Conservation (phyloP, 2,888 invertebrate species). For the Noctua fimbriata region DNA sequence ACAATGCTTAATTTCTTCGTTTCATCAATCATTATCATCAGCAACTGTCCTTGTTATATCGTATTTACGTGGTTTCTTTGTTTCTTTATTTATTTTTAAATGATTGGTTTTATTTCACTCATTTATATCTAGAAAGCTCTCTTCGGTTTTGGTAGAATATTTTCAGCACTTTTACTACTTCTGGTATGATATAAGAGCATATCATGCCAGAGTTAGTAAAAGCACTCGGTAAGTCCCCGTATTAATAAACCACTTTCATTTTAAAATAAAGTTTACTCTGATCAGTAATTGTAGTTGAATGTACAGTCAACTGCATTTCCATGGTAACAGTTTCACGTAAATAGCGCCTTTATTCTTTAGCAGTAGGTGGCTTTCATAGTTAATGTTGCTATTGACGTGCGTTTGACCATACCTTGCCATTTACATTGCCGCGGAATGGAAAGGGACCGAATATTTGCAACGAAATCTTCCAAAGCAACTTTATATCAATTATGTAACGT, state of each 20-base stretch:
- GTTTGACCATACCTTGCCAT: background rate
- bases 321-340: background rate
- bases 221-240: background rate
- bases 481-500: background rate
- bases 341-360: background rate
- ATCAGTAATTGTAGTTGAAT: background rate
- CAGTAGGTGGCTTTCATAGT: background rate
- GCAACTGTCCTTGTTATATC: background rate
- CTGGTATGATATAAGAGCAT: background rate
- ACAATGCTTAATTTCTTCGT: conserved; percentile 18
- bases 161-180: background rate
- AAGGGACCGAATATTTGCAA: background rate
- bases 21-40: conserved; percentile 28
- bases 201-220: background rate
- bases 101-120: conserved; percentile 7
- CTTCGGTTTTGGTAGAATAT: conserved; percentile 3
- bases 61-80: background rate
- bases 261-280: background rate
- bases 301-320: background rate
- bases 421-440: background rate
- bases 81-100: background rate
- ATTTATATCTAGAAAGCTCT: conserved; percentile 29
- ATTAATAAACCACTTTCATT: conserved; percentile 29
- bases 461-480: background rate
- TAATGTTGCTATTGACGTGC: background rate